Evolutionary conservation across 2,113 vertebrate genomes (phyloP).

Genomic region (Gracilinanus agilis): DNA sequence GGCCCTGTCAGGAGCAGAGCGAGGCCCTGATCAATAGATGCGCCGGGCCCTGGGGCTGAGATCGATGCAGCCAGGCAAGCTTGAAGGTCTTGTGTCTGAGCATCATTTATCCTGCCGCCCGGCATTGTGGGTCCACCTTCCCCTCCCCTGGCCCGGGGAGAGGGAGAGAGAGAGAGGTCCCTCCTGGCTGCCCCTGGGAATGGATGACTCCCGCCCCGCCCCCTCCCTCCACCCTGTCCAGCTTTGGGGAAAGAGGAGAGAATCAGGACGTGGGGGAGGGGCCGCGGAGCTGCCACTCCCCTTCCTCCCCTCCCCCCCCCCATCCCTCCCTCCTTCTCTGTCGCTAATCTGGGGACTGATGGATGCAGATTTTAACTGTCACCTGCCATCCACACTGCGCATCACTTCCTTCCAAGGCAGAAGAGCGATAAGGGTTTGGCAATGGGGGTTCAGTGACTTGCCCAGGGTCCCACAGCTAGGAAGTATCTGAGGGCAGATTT

Average conservation of each 20-base stretch:
- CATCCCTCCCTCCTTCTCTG: not conserved
- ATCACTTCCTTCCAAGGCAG: no score
- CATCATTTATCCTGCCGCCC: slow-evolving; percentile 71
- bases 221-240: not conserved
- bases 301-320: no score
- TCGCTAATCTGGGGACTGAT: not conserved
- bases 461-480: no score
- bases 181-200: not conserved
- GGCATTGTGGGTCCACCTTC: not conserved
- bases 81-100: slow-evolving; percentile 66
- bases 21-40: slow-evolving; percentile 66
- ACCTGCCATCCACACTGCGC: no score
- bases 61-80: slow-evolving; percentile 77
- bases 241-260: not conserved
- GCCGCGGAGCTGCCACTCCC: no score
- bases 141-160: not conserved
- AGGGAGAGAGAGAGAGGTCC: not conserved
- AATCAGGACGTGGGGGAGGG: not conserved
- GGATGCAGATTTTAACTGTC: not conserved
- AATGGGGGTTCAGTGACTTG: no score
- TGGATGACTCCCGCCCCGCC: not conserved
- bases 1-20: not conserved
- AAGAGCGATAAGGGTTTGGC: no score
- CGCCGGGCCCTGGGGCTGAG: slow-evolving; percentile 54
- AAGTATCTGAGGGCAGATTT: no score